Conservation (phyloP, 2,797 vertebrate species). For the Thripadectes ignobilis region DNA sequence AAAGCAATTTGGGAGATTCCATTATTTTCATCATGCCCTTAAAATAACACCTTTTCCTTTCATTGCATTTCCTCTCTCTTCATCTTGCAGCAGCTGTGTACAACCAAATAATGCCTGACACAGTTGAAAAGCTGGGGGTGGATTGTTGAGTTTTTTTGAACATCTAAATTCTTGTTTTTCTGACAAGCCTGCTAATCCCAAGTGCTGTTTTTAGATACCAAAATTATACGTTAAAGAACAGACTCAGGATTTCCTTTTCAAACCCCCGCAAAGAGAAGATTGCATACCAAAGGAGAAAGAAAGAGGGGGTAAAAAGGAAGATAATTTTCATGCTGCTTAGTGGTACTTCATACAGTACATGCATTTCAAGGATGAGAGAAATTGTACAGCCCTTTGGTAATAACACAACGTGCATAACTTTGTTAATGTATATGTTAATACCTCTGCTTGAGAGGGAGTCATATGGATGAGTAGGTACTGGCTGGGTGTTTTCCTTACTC, state of each 20-base stretch:
- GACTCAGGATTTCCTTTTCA: slow-evolving; percentile 54
- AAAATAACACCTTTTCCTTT: slow-evolving; percentile 64
- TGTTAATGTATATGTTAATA: neutral
- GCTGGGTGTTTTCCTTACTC: neutral
- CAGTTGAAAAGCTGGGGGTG: slow-evolving; percentile 47
- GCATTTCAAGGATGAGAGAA: neutral
- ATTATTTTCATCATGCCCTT: slow-evolving; percentile 39
- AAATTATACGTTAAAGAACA: slow-evolving; percentile 64
- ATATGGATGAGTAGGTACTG: neutral
- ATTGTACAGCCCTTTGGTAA: neutral
- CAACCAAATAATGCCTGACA: slow-evolving; percentile 55
- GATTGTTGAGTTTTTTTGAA: slow-evolving; percentile 51
- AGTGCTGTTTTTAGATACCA: slow-evolving; percentile 54
- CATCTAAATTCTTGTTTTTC: slow-evolving; percentile 59
- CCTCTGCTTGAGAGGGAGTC: neutral
- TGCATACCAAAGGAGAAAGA: slow-evolving; percentile 11
- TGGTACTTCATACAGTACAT: neutral
- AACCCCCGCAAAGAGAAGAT: slow-evolving; percentile 12
- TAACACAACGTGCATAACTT: neutral
- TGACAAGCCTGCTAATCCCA: slow-evolving; percentile 62
- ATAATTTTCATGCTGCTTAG: neutral
- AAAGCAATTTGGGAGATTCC: neutral
- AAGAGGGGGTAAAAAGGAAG: neutral
- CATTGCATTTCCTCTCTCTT: slow-evolving; percentile 38
- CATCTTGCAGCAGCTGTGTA: slow-evolving; percentile 45